Base-by-base conservation (phyloP, 2,888 invertebrate genomes). In the Baronia brevicornis region DNA sequence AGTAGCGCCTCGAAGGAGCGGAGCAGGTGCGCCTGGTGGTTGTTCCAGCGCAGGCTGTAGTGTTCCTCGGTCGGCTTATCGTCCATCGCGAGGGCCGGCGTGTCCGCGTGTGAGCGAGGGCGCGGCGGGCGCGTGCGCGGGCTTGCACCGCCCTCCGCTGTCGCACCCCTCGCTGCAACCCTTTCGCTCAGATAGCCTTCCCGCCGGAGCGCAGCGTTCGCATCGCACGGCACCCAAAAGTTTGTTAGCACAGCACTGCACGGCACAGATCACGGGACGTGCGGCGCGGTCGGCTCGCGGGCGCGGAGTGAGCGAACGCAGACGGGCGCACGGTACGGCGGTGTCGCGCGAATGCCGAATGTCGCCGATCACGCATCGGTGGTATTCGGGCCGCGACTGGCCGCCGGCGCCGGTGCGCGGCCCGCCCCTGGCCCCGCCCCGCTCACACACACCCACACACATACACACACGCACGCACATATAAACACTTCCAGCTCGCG, bases 11-110 rank as follows among this genome's bases (percentile, higher is more conserved):
- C 95, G 79, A 96, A 95, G 29, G 95, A 92, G 56, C 92, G 89
- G 50, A 95, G 87, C 62, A 96, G 90, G 74, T 96, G 94, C 51
- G 89, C 89, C 71, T 94, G 94, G 86, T 96, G 96, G 85, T 95
- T 95, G 87, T 95, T 95, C 96, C 96, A 96, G 77, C 94, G 89
- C 61, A 96, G 87, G 67, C 94, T 95, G 82, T 95, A 96, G 75
- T 95, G 94, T 67, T 94, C 93, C 78, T 93, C 84, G 60, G 60
- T 64, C 51, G 73, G 57, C 60, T 82, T 82, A 67, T 79, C 79
- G 77, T 78, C 82, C 82, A 84, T 84, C 56, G 65, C 71, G 65
- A 66, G 59, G 62, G 71, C 66, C 64, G 68, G 57, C 59, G 48
- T 49, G 48, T 54, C 50, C 73, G 69, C 73, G 75, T 71, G 74